Percentiles rank a stretch among this genome's conserved stretches.
These are phyloP conservation scores for Metaphire vulgaris DNA, from an alignment of 1,140 invertebrate species.

Conservation along the genomic window DNA sequence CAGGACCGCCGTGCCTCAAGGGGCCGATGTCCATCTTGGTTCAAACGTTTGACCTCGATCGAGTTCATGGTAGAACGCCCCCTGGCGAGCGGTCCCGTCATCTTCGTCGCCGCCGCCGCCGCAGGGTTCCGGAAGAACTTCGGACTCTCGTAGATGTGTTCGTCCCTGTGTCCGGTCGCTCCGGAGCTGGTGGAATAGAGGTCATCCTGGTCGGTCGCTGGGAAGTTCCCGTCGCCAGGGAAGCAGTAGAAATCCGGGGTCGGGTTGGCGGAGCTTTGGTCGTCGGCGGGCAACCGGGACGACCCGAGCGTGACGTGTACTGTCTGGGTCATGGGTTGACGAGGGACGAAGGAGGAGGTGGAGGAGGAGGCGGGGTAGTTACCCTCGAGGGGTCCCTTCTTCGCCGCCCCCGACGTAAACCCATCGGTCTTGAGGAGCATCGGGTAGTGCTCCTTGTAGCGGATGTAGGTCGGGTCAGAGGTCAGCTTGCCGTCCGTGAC, in stretches of 20 bases:
- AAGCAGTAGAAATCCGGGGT: background rate
- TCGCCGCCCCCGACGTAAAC: too few species aligned
- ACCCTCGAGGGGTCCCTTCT: background rate
- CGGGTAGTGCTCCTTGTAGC: background rate
- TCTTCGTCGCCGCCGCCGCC: background rate
- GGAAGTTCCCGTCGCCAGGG: background rate
- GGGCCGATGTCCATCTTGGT: background rate
- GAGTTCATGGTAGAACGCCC: background rate
- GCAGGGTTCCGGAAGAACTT: constrained; percentile 2
- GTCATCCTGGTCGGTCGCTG: background rate
- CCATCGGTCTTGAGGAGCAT: background rate
- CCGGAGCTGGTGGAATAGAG: background rate
- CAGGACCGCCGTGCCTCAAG: background rate
- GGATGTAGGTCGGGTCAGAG: background rate
- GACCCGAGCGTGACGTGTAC: background rate
- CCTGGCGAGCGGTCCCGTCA: background rate
- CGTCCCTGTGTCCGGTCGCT: background rate
- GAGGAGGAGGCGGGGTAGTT: background rate
- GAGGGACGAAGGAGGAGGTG: too few species aligned
- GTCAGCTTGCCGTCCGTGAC: too few species aligned
- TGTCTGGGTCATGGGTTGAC: background rate
- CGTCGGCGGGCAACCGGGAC: background rate
- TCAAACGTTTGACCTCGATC: background rate
- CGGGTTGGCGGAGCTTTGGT: too few species aligned
- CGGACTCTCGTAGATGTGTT: background rate